Percentiles rank a stretch among this genome's conserved stretches.
These are phyloP conservation scores for Caenorhabditis parvicauda DNA, from an alignment of 2,888 invertebrate species.

Conservation along the genomic window DNA sequence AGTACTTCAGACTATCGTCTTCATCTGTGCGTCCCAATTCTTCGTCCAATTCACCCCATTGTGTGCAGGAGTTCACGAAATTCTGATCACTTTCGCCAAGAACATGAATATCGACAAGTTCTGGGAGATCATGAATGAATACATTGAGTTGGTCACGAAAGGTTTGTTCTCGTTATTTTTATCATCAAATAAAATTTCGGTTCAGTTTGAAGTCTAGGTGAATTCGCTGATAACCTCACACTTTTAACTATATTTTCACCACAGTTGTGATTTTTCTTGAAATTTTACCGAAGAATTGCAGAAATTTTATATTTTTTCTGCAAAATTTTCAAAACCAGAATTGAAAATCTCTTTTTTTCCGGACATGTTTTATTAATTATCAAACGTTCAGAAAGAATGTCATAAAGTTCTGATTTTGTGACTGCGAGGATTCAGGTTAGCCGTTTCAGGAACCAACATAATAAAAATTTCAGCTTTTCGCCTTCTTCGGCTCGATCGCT, in stretches of 20 bases:
- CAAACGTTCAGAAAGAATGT: conserved; percentile 20
- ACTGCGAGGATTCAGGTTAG: conserved; percentile 29
- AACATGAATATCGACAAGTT: conserved; percentile 58
- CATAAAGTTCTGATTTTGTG: conserved; percentile 28
- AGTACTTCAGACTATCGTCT: no score
- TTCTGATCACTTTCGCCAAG: conserved; percentile 74
- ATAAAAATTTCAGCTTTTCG: conserved; percentile 28
- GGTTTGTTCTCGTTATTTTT: conserved; percentile 46
- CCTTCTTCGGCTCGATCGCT: conserved; percentile 67
- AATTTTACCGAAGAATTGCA: no score
- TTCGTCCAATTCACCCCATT: conserved; percentile 83
- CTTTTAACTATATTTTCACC: no score
- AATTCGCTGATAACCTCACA: no score
- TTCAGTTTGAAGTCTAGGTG: no score
- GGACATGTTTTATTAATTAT: background rate
- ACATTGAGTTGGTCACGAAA: conserved; percentile 63
- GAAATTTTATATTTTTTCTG: no score
- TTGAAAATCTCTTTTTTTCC: no score
- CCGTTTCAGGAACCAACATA: no score
- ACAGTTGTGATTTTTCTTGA: no score
- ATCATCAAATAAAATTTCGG: background rate
- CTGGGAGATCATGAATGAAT: conserved; percentile 62
- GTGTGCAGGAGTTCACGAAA: conserved; percentile 80
- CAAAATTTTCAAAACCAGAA: no score
- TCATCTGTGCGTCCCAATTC: conserved; percentile 78